Percentiles rank a stretch among this genome's conserved stretches.
These are phyloP conservation scores for Microctonus brassicae DNA, from an alignment of 2,888 invertebrate species.

Conservation along the genomic window DNA sequence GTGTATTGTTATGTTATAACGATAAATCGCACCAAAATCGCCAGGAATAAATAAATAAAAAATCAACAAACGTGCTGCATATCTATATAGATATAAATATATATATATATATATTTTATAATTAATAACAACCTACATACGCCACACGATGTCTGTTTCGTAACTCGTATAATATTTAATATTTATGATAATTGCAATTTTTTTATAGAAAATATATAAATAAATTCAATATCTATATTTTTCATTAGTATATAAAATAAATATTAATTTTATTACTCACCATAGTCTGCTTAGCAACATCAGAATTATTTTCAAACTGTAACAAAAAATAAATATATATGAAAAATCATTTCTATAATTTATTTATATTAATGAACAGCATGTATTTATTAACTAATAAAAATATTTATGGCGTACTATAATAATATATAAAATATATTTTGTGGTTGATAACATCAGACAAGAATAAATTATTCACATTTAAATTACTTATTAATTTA, in stretches of 20 bases:
- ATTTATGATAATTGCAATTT: no score
- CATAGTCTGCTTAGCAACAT: slow-evolving; percentile 23
- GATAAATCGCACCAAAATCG: slow-evolving; percentile 26
- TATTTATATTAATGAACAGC: not conserved
- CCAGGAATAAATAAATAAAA: slow-evolving; percentile 12
- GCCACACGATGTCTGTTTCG: no score
- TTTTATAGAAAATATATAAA: no score
- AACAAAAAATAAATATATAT: slow-evolving; percentile 33
- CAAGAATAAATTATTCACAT: slow-evolving; percentile 1
- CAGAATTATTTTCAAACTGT: slow-evolving; percentile 29
- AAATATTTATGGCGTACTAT: not conserved
- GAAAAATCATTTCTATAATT: not conserved
- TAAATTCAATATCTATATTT: no score
- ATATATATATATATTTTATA: no score
- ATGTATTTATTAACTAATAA: not conserved
- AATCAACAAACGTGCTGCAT: no score
- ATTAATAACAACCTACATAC: no score
- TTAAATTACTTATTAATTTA: not conserved
- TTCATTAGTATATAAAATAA: no score
- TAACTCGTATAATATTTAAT: no score
- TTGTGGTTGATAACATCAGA: not conserved
- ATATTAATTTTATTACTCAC: slow-evolving; percentile 29
- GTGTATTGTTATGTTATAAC: slow-evolving; percentile 28
- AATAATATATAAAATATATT: not conserved
- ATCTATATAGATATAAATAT: no score